A percentile compares a stretch with the other conserved stretches of the same genome.
These are phyloP conservation scores for Papilio gigon DNA, from an alignment of 2,888 invertebrate genomes.

Conservation along the genomic window DNA sequence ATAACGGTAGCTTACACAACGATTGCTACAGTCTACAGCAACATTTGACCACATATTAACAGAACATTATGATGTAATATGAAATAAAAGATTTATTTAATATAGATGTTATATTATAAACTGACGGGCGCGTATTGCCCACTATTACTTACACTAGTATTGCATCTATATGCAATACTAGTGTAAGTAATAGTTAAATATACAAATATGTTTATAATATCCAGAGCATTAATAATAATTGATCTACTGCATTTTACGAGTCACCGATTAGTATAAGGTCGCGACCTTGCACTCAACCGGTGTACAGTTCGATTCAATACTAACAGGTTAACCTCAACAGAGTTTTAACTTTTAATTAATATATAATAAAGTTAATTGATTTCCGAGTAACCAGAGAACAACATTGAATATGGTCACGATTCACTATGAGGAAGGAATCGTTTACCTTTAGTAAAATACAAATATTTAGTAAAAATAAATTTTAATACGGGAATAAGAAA, in stretches of 20 bases:
- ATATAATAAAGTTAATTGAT: too few relatives aligned
- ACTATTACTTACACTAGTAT: too few relatives aligned
- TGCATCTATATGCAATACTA: too few relatives aligned
- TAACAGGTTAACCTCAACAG: background rate
- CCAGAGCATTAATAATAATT: background rate
- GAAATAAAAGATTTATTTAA: too few relatives aligned
- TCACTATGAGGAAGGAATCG: too few relatives aligned
- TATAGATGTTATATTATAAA: background rate
- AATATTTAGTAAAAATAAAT: too few relatives aligned
- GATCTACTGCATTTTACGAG: background rate
- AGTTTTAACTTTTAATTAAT: constrained; percentile 9
- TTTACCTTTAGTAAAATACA: too few relatives aligned
- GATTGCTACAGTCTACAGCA: background rate
- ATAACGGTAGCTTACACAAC: background rate
- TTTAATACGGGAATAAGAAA: too few relatives aligned
- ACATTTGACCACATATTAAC: background rate
- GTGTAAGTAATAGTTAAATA: background rate
- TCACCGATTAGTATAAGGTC: background rate
- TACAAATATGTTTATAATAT: background rate
- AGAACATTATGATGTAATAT: background rate
- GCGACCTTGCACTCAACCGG: background rate
- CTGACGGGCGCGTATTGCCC: too few relatives aligned
- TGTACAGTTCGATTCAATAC: too few relatives aligned
- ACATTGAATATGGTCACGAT: too few relatives aligned
- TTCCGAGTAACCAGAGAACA: too few relatives aligned